Evolutionary conservation across 2,888 invertebrate genomes (phyloP).

Genomic region (Apomyelois bistriatella): DNA sequence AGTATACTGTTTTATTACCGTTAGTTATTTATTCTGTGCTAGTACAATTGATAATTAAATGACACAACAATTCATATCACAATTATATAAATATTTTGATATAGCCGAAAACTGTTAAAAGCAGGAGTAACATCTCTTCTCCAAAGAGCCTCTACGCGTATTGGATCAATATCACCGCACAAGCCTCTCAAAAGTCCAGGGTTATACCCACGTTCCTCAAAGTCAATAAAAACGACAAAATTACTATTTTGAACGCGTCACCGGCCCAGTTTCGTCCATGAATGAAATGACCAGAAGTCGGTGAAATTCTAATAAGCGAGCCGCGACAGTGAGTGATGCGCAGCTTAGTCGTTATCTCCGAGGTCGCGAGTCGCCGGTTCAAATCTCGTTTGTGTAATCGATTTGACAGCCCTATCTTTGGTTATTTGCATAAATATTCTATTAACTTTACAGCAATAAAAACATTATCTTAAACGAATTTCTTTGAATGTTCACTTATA

Average conservation of each 20-base stretch:
- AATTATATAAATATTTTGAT: no score
- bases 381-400: conserved; percentile 6
- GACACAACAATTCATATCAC: no score
- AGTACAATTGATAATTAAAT: no score
- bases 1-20: no score
- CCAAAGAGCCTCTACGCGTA: no score
- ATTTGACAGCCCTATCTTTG: neutral
- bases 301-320: conserved; percentile 3
- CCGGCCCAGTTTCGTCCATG: neutral
- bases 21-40: no score
- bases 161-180: no score
- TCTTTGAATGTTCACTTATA: no score
- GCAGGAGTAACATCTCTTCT: no score
- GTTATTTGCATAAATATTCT: neutral
- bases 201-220: no score
- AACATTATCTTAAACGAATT: neutral
- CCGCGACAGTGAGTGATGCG: conserved; percentile 4
- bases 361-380: conserved; percentile 6
- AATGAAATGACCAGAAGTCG: conserved; percentile 9
- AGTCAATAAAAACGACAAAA: neutral
- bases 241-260: neutral
- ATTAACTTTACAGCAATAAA: neutral
- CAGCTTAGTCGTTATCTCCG: conserved; percentile 3
- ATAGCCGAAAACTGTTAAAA: no score
- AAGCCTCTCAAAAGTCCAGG: no score